Evolutionary conservation across 2,797 vertebrate genomes (phyloP), one percentile per base, ranked within the genome.

Genomic region (Phrynocephalus vlangalii): DNA sequence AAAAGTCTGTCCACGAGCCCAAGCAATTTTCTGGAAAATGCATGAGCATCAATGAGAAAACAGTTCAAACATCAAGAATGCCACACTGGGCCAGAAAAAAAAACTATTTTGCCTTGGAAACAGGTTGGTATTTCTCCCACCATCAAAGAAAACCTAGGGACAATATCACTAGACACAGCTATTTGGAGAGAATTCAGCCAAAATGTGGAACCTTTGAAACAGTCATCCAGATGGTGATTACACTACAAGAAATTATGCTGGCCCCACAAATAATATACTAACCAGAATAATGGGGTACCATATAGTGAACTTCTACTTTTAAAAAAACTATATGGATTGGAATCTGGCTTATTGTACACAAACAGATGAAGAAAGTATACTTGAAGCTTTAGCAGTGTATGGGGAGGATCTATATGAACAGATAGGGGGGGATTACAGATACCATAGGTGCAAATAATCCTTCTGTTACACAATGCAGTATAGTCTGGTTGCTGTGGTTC

Each of bases 391-490:
- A 83, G 48, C 50, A 75, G 48, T 6, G 18, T 10, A 52, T 38
- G 9, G 44, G n/a, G 24, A 6, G 1, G 2, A 9, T 70, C 22
- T n/a, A 73, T 50, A 67, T n/a, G 30, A 80, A 52, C 80, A 60
- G 44, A 18, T 0, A 52, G 22, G 22, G 60, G 60, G 84, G 76
- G 60, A 63, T 6, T 50, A 6, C 3, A 26, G 26, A 2, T 2
- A 44, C 66, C 70, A 71, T 44, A 79, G 79, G 86, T 86, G 91
- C 93, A 94, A 95, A 94, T 94, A 94, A 91, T 81, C 78, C 75
- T 10, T 70, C 71, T 81, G 33, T 52, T 91, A 83, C 76, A 50
- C 28, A 56, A 50, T 33, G 67, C 13, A 5, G 9, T 83, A 84
- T 87, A n/a, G 60, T 9, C 60, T 28, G 44, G 71, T 66, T 75